Evolutionary conservation across 2,888 invertebrate genomes (phyloP).

Genomic region (Alloscopus bannaensis): DNA sequence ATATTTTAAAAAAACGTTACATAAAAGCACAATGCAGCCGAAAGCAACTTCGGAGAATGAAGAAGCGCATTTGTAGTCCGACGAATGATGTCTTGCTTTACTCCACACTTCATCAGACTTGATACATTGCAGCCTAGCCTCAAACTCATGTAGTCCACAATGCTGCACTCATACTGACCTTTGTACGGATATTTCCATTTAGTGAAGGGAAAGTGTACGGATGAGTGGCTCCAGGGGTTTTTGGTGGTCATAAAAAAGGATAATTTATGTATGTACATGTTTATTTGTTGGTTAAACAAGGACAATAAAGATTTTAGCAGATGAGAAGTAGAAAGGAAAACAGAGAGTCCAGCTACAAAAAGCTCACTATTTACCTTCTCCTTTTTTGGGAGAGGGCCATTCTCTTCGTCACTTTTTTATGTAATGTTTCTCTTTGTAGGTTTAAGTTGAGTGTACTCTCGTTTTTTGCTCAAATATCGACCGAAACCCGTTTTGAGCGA

Average conservation of each 20-base stretch:
- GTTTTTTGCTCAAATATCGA: too few species aligned
- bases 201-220: constrained; percentile 15
- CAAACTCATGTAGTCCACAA: too few species aligned
- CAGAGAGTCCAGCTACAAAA: too few species aligned
- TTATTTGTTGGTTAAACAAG: too few species aligned
- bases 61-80: constrained; percentile 1
- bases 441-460: too few species aligned
- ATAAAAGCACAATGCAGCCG: background rate
- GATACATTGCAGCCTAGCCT: constrained; percentile 9
- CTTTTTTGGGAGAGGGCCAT: constrained; percentile 19
- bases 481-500: too few species aligned
- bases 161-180: background rate
- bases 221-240: constrained; percentile 39
- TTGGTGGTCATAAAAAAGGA: background rate
- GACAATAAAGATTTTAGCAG: background rate
- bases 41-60: background rate
- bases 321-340: too few species aligned
- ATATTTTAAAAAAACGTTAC: constrained; percentile 43
- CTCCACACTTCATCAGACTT: constrained; percentile 18
- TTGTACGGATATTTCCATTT: too few species aligned
- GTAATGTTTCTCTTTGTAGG: too few species aligned
- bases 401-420: constrained; percentile 6
- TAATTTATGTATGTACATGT: background rate
- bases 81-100: constrained; percentile 14
- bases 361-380: constrained; percentile 15